phyloP scores from a whole-genome alignment of 2,888 invertebrate species.

The Brachynemurus nebulosus region DNA sequence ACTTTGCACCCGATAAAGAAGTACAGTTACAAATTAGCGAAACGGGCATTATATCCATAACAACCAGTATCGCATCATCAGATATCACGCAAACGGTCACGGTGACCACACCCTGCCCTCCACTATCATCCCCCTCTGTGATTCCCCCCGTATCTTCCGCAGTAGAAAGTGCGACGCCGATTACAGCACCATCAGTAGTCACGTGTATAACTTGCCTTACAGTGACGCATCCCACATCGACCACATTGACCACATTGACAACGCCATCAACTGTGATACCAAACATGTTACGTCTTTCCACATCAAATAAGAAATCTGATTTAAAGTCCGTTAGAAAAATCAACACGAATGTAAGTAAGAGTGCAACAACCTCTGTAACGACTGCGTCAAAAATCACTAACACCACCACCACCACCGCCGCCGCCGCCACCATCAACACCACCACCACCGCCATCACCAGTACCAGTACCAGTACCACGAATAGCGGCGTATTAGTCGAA shows the following conservation, averaged over 20 bases:
- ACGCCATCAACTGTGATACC: background rate
- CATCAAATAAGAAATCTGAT: background rate
- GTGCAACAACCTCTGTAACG: background rate
- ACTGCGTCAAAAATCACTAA: background rate
- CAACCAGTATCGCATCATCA: conserved; percentile 30
- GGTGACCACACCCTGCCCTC: conserved; percentile 20
- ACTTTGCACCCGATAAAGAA: conserved; percentile 34
- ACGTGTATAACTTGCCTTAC: too few relatives aligned
- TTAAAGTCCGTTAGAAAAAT: background rate
- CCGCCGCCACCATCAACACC: background rate
- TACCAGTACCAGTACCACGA: background rate
- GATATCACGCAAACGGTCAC: conserved; percentile 17
- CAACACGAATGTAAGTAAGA: background rate
- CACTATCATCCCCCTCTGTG: too few relatives aligned
- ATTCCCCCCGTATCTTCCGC: too few relatives aligned
- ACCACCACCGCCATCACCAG: background rate
- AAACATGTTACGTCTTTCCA: background rate
- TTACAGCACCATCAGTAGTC: too few relatives aligned
- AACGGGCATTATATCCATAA: conserved; percentile 48
- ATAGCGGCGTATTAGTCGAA: conserved; percentile 2
- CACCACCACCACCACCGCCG: too few relatives aligned
- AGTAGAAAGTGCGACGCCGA: too few relatives aligned
- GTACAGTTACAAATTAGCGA: conserved; percentile 50
- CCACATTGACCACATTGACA: too few relatives aligned
- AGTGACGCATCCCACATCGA: too few relatives aligned